phyloP scores from a whole-genome alignment of 2,797 vertebrate genomes.

The Enteromius viviparus region DNA sequence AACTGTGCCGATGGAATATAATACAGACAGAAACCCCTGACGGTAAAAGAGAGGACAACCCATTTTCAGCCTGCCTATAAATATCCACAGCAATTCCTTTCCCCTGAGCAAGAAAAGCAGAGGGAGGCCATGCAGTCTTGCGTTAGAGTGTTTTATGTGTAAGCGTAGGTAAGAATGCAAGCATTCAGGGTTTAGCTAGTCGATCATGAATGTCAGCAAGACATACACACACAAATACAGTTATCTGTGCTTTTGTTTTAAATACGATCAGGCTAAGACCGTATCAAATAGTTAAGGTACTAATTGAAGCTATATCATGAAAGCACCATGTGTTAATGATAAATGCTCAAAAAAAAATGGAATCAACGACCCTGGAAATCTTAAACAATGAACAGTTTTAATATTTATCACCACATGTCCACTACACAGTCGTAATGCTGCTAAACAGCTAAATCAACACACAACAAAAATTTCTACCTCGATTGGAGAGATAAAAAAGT shows the following conservation, averaged over 20 bases:
- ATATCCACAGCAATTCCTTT: conserved; percentile 44
- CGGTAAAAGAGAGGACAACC: conserved; percentile 48
- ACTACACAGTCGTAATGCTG: neutral
- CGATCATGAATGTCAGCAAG: neutral
- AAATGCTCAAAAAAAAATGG: neutral
- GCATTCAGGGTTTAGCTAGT: neutral
- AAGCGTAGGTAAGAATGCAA: neutral
- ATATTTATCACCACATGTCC: conserved; percentile 12
- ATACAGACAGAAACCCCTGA: conserved; percentile 46
- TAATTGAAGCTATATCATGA: conserved; percentile 9
- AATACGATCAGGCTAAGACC: neutral
- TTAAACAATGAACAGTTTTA: neutral
- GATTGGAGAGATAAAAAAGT: conserved; percentile 21
- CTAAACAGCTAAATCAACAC: neutral
- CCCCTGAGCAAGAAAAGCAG: conserved; percentile 35
- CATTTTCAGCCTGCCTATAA: conserved; percentile 42
- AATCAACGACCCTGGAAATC: neutral
- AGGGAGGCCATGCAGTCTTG: conserved; percentile 19
- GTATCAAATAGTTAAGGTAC: conserved; percentile 12
- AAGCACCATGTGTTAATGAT: neutral
- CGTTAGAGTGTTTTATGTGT: neutral
- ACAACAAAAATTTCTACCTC: neutral
- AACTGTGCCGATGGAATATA: conserved; percentile 69
- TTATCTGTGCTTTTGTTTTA: neutral
- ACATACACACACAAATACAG: neutral